Conservation (phyloP, 2,797 vertebrate species). For the Lacerta bilineata region DNA sequence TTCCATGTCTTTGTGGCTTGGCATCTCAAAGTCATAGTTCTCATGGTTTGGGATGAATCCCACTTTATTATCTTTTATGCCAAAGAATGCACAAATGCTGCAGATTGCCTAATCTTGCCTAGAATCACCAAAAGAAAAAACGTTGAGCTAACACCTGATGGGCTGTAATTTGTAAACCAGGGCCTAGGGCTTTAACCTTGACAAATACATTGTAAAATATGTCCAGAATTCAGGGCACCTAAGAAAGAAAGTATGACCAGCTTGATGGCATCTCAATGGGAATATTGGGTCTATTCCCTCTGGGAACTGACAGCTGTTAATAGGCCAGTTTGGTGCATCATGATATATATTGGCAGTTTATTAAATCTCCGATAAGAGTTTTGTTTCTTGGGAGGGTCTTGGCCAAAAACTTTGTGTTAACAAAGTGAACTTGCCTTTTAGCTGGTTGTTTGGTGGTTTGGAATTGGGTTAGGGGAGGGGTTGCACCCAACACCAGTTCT, state of each 20-base stretch:
- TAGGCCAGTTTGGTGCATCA: too few relatives aligned
- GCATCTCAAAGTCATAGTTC: neutral
- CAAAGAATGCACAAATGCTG: neutral
- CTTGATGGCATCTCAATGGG: too few relatives aligned
- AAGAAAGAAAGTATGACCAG: neutral
- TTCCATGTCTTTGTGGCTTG: too few relatives aligned
- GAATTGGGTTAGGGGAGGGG: too few relatives aligned
- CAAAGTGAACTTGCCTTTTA: neutral
- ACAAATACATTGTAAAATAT: neutral
- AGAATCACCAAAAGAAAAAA: neutral
- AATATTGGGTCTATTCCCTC: neutral
- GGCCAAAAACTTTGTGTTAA: neutral
- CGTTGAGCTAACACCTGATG: neutral
- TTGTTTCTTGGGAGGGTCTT: fast-evolving
- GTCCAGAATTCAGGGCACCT: neutral
- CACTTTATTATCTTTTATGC: neutral
- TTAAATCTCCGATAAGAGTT: neutral
- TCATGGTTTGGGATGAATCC: neutral
- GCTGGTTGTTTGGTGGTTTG: too few relatives aligned
- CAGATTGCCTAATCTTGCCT: conserved; percentile 13
- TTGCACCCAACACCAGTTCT: too few relatives aligned
- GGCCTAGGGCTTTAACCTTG: too few relatives aligned
- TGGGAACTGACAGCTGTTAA: neutral
- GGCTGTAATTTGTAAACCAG: neutral
- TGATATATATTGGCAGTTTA: neutral